Evolutionary conservation across 2,797 vertebrate species (phyloP), one percentile per base, ranked within the genome.

Genomic region (Myotis vivesi): DNA sequence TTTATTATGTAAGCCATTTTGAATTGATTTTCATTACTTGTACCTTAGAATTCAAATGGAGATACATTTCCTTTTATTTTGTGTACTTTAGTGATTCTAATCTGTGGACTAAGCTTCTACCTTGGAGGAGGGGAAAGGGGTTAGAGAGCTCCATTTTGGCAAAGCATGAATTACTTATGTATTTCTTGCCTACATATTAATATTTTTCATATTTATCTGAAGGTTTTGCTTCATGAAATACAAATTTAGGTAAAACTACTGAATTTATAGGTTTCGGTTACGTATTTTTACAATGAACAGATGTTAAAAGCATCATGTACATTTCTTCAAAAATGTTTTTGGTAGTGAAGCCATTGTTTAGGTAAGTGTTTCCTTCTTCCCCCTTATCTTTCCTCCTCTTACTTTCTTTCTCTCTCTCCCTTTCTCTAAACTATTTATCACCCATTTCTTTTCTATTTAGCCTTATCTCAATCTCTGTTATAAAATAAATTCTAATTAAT

Each of bases 131-230:
- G 19, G 46, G 15, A 30, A 33, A 19, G 66, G 30, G 11, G 4
- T 80, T 77, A 11, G 30, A 95, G 69, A 28, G 57, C 57, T 96
- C 19, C 72, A 20, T 83, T 93, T 95, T 72, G 53, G 20, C 20
- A 91, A 91, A 85, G 12, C 28, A 51, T 68, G 41, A 84, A 69
- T 85, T 94, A 33, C 19, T 38, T 88, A 82, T 20, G 8, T 57
- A 69, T 55, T 93, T 92, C 71, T 86, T 96, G 20, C 33, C 10
- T 85, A n/a, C 62, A 20, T 51, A 75, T 88, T 95, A 81, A 69
- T 91, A 33, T 46, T 93, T 96, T 96, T 79, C 72, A 92, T 81
- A 62, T 85, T 76, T 88, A 55, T 90, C 69, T 95, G 64, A 30
- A 44, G 53, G 6, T 86, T 95, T 94, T 75, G 38, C 46, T 76